Evolutionary conservation across 2,113 vertebrate genomes (phyloP).

Genomic region (Pachyramphus minor): DNA sequence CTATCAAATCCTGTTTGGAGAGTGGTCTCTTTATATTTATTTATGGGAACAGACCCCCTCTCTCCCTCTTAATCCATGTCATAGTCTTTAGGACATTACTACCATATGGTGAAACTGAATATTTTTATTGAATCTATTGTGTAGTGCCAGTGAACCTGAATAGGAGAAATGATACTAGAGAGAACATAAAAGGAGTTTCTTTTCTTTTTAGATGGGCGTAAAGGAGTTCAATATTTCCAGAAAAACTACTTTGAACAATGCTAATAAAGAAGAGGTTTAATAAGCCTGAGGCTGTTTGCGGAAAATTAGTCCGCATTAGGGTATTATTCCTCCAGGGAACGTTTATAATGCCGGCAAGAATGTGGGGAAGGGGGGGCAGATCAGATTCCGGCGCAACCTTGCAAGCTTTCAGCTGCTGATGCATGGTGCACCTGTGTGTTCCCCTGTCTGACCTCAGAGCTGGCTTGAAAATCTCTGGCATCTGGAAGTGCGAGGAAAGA

Average conservation of each 20-base stretch:
- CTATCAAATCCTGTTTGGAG: not conserved
- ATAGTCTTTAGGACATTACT: not conserved
- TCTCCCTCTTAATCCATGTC: not conserved
- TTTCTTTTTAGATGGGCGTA: not conserved
- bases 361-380: slow-evolving; percentile 40
- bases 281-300: slow-evolving; percentile 53
- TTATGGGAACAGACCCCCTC: not conserved
- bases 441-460: slow-evolving; percentile 66
- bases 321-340: slow-evolving; percentile 70
- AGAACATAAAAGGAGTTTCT: slow-evolving; percentile 34
- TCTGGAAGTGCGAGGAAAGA: slow-evolving; percentile 60
- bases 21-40: not conserved
- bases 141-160: not conserved
- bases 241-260: slow-evolving; percentile 60
- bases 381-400: slow-evolving; percentile 63
- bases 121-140: slow-evolving; percentile 41
- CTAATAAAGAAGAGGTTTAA: slow-evolving; percentile 50
- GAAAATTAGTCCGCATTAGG: slow-evolving; percentile 68
- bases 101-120: slow-evolving; percentile 11
- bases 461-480: slow-evolving; percentile 68
- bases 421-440: slow-evolving; percentile 74
- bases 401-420: slow-evolving; percentile 56
- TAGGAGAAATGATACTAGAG: slow-evolving; percentile 20
- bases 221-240: slow-evolving; percentile 28
- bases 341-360: slow-evolving; percentile 75